Conservation (phyloP, 2,888 invertebrate species). For the Phortica okadai region DNA sequence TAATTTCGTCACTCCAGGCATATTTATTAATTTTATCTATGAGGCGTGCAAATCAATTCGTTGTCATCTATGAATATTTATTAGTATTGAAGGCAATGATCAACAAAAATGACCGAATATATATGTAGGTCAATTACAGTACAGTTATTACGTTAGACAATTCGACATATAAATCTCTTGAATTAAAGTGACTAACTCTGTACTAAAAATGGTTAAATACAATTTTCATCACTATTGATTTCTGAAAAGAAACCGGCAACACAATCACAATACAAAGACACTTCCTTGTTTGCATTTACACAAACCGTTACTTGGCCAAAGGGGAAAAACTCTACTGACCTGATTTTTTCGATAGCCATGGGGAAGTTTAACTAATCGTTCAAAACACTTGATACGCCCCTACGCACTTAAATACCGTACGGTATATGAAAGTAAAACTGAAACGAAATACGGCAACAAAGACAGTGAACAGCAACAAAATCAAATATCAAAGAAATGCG, state of each 20-base stretch:
- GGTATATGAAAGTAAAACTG: slow-evolving; percentile 62
- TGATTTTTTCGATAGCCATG: slow-evolving; percentile 50
- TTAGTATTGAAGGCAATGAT: slow-evolving; percentile 39
- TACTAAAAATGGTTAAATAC: slow-evolving; percentile 12
- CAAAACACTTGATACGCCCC: slow-evolving; percentile 56
- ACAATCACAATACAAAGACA: background rate
- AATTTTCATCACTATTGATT: slow-evolving; percentile 20
- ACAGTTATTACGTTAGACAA: too few species aligned
- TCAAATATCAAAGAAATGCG: slow-evolving; percentile 69
- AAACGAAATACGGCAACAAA: slow-evolving; percentile 73
- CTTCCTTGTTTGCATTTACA: slow-evolving; percentile 5
- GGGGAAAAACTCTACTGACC: slow-evolving; percentile 55
- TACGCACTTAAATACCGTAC: background rate
- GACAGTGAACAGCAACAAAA: slow-evolving; percentile 54
- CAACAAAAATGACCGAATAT: background rate
- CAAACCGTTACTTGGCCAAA: background rate
- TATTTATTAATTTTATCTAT: slow-evolving; percentile 56
- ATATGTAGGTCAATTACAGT: background rate
- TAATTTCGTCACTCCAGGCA: slow-evolving; percentile 63
- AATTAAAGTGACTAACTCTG: background rate
- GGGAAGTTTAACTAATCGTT: slow-evolving; percentile 48
- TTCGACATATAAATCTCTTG: too few species aligned
- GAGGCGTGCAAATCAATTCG: slow-evolving; percentile 63
- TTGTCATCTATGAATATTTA: slow-evolving; percentile 48
- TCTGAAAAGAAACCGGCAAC: background rate